These are phyloP conservation scores for Lethenteron reissneri DNA, from an alignment of 2,113 vertebrate species.

Conservation along the genomic window DNA sequence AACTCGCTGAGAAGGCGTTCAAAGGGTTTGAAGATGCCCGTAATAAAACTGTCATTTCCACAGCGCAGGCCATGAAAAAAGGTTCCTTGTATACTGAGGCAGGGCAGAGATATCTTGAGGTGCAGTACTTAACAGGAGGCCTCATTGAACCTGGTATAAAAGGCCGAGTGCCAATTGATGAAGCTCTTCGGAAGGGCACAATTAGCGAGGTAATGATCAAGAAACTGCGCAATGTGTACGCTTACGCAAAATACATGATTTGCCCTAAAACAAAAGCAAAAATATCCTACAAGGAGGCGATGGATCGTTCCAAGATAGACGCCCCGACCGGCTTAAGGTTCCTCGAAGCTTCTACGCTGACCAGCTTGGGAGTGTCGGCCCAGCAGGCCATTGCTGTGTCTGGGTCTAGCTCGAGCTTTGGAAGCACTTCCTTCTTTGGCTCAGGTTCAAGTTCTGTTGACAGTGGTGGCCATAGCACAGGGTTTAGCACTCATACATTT, in stretches of 20 bases:
- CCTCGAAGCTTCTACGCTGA: conserved; percentile 16
- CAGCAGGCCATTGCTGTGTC: no score
- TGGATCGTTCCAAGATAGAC: conserved; percentile 49
- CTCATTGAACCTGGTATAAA: conserved; percentile 61
- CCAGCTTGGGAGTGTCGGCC: no score
- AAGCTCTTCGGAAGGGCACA: conserved; percentile 36
- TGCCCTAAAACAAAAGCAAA: conserved; percentile 57
- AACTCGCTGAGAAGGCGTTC: conserved; percentile 83
- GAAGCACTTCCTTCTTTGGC: not conserved
- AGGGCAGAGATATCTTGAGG: conserved; percentile 45
- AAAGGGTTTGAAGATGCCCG: conserved; percentile 68
- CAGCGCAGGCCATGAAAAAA: conserved; percentile 51
- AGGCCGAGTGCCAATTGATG: conserved; percentile 36
- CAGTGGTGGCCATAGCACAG: not conserved
- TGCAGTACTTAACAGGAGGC: conserved; percentile 61
- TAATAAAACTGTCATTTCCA: conserved; percentile 48
- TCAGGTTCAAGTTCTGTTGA: not conserved
- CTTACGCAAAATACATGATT: conserved; percentile 36
- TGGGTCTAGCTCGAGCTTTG: no score
- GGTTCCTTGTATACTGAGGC: conserved; percentile 50
- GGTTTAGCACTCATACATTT: not conserved
- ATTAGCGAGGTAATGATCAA: conserved; percentile 31
- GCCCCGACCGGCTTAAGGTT: conserved; percentile 42
- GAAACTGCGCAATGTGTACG: conserved; percentile 39
- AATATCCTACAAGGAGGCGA: conserved; percentile 70